Evolutionary conservation across 2,888 invertebrate genomes (phyloP).

Genomic region (Eupithecia pulchellata): DNA sequence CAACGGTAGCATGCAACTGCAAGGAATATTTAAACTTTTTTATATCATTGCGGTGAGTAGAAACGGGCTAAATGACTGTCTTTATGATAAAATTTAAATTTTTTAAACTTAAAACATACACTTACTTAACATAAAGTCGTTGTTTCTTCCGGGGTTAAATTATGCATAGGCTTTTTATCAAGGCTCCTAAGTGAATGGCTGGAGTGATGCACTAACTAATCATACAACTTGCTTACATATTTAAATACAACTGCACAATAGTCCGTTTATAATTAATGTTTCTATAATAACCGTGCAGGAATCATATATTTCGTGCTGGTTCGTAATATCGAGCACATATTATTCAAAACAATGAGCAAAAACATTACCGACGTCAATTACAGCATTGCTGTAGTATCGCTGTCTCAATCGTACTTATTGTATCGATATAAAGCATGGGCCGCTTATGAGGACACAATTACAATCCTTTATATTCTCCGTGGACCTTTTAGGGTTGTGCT

Average conservation of each 20-base stretch:
- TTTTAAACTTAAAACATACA: slow-evolving; percentile 27
- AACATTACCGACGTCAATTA: slow-evolving; percentile 75
- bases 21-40: slow-evolving; percentile 39
- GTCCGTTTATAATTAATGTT: slow-evolving; percentile 29
- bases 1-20: slow-evolving; percentile 63
- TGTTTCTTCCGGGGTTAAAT: slow-evolving; percentile 21
- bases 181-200: slow-evolving; percentile 15
- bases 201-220: slow-evolving; percentile 22
- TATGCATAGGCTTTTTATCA: slow-evolving; percentile 26
- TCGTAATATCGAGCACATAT: slow-evolving; percentile 48
- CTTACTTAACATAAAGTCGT: slow-evolving; percentile 22
- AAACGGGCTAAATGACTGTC: slow-evolving; percentile 36
- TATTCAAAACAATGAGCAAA: slow-evolving; percentile 56
- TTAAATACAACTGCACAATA: slow-evolving; percentile 22
- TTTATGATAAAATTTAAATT: slow-evolving; percentile 28
- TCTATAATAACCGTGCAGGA: slow-evolving; percentile 25
- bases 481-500: slow-evolving; percentile 75
- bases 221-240: slow-evolving; percentile 20
- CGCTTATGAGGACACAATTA: slow-evolving; percentile 83
- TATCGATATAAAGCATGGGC: slow-evolving; percentile 65
- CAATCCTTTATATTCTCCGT: slow-evolving; percentile 76
- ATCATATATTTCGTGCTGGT: slow-evolving; percentile 25
- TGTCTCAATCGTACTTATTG: slow-evolving; percentile 73
- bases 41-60: slow-evolving; percentile 33
- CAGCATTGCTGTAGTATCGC: slow-evolving; percentile 67